Base-by-base conservation (phyloP, 2,888 invertebrate genomes). In the Bombylius discolor region DNA sequence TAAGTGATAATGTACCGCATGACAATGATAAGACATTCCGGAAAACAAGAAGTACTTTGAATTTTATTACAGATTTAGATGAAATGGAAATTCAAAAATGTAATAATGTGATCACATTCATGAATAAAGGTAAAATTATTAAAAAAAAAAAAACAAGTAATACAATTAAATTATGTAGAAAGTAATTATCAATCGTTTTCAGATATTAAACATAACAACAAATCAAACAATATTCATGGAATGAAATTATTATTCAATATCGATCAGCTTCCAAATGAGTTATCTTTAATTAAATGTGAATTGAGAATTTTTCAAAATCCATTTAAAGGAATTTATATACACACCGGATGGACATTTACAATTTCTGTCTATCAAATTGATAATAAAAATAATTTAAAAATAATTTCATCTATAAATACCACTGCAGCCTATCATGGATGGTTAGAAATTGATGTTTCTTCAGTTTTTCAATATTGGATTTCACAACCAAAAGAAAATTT, bases 61-160 rank as follows among this genome's bases (percentile, higher is more conserved):
- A 67, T 52, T 62, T 85, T 62, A 79, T 91, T 56, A 87, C 85
- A 65, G 83, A 83, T 14, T 82, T 84, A 63, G 91, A 91, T 73
- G 82, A 87, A 64, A 81, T 81, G 63, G 87, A 89, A 59, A 88
- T 94, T 63, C 87, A 89, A 66, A 85, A 87, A 67, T 91, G 93
- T 70, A 95, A 96, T 77, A 85, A 90, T 66, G 93, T 96, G 66
- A 88, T 94, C 81, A 93, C 92, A 65, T 94, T 95, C 75, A 84
- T 89, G 62, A 89, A 89, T 69, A 85, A 86, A 75, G 85, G 92
- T 87, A 74, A 81, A 84, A 78, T 14, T 33, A 4, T 47, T n/a
- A n/a, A 51, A 49, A n/a, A 33, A 46, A 36, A 14, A 53, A 4
- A n/a, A n/a, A n/a, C n/a, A n/a, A n/a, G n/a, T n/a, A n/a, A 39